Base-by-base conservation (phyloP, 2,888 invertebrate genomes). In the Heliconius erato region DNA sequence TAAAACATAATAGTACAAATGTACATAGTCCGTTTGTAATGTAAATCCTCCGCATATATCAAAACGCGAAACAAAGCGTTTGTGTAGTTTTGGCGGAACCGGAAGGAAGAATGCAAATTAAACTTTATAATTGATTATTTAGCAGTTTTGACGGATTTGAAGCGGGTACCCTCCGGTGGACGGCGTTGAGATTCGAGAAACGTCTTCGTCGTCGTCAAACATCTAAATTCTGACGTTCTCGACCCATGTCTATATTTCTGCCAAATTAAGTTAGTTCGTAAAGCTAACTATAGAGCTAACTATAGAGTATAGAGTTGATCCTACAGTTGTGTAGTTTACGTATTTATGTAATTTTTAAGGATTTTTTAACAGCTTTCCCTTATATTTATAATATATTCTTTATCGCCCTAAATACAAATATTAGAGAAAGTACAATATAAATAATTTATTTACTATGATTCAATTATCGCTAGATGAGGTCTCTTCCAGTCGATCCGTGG, bases 211-310 rank as follows among this genome's bases (percentile, higher is more conserved):
- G n/a, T n/a, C n/a, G n/a, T n/a, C 7, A 11, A 49, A 76, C 35
- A 80, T 28, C 67, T 65, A 19, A 19, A 67, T 65, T n/a, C 11
- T 54, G 54, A 69, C 63, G 32, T 76, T 49, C n/a, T 80, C 7
- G 63, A 81, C 79, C 81, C 79, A 16, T 69, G 81, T 81, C 81
- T 69, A 79, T 69, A 49, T 79, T 74, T 81, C 32, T 76, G 26
- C 16, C 81, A 79, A 79, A 79, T 83, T 76, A 65, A 81, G 83
- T 71, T 79, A 71, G 49, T 79, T 72, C 76, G 67, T 79, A 77
- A 76, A 35, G 54, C 1, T 59, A 59, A 23, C 59, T 28, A 28
- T 28, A 28, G 28, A 28, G 28, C 28, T 40, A 6, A 19, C 16
- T 54, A 6, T 54, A 54, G 6, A 19, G 19, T 14, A 11, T n/a